Base-by-base conservation (phyloP, 2,113 vertebrate species). In the Dissostichus mawsoni region DNA sequence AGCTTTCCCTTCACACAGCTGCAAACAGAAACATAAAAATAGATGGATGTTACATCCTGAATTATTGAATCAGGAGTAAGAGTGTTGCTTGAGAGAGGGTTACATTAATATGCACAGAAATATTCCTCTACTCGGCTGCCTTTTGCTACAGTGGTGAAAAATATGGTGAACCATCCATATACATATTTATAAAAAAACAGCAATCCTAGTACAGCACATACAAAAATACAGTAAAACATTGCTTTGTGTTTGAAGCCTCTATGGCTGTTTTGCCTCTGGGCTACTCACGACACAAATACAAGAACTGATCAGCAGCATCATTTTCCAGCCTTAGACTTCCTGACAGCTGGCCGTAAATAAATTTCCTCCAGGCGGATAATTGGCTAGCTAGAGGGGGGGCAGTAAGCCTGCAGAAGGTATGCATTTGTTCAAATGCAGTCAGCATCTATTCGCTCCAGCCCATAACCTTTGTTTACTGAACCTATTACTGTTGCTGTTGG, bases 351-450 rank as follows among this genome's bases (percentile, higher is more conserved):
- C 77, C 78, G 74, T 69, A 67, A 81, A 85, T 81, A 25, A 18
- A 53, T 77, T 88, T 73, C 41, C 75, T 62, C 5, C 2, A 45
- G 63, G 73, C 69, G 82, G 36, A 80, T 83, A 41, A 82, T 76
- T 70, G 79, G 51, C 68, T 29, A 55, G 44, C 3, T 17, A 82
- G 36, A 41, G 36, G 36, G 47, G 16, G 66, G 68, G 61, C 82
- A 62, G 75, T 82, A 62, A 69, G 48, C 69, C 87, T 87, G 85
- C 88, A 88, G 83, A 9, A 33, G 64, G 55, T 44, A 53, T 47
- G 44, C 61, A 77, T 81, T 76, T 65, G 44, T 84, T 80, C 64
- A 75, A 86, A 85, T 74, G 76, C 71, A 87, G 55, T 82, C 69
- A 81, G 50, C 51, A 45, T 23, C 61, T 61, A 69, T 52, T 59